These are phyloP conservation scores for Anguilla pacifica DNA, from an alignment of 2,797 vertebrate species.

Conservation along the genomic window DNA sequence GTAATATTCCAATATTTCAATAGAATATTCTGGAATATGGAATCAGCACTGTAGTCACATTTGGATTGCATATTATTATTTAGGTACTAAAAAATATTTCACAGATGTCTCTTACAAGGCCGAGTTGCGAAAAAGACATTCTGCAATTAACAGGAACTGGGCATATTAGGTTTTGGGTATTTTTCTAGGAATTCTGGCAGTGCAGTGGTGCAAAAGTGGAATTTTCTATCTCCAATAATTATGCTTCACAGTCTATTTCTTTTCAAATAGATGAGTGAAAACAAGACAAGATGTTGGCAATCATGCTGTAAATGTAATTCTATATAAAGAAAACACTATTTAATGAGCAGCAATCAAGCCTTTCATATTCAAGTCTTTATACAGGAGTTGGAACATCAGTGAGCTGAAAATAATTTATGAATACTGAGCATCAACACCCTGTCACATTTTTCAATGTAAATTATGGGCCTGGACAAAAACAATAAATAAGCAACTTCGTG, in stretches of 20 bases:
- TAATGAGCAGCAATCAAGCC: conserved; percentile 7
- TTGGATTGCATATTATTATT: conserved; percentile 4
- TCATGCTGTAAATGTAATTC: conserved; percentile 9
- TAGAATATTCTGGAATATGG: background rate
- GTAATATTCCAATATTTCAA: background rate
- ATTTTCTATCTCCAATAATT: background rate
- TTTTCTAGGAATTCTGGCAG: background rate
- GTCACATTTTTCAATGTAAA: background rate
- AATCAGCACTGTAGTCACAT: background rate
- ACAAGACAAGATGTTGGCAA: conserved; percentile 20
- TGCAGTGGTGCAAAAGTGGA: background rate
- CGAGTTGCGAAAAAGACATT: conserved; percentile 1
- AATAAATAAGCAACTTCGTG: background rate
- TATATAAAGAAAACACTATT: background rate
- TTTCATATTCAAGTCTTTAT: conserved; percentile 1
- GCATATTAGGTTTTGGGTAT: background rate
- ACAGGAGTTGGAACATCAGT: background rate
- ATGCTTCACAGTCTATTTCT: conserved; percentile 6
- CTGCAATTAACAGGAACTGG: background rate
- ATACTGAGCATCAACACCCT: background rate
- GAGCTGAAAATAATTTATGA: conserved; percentile 1
- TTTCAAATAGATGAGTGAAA: conserved; percentile 11
- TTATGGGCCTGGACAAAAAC: background rate
- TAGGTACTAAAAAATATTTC: background rate
- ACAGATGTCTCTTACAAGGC: background rate